Base-by-base conservation (phyloP, 2,113 vertebrate genomes). In the Pontoporia blainvillei region DNA sequence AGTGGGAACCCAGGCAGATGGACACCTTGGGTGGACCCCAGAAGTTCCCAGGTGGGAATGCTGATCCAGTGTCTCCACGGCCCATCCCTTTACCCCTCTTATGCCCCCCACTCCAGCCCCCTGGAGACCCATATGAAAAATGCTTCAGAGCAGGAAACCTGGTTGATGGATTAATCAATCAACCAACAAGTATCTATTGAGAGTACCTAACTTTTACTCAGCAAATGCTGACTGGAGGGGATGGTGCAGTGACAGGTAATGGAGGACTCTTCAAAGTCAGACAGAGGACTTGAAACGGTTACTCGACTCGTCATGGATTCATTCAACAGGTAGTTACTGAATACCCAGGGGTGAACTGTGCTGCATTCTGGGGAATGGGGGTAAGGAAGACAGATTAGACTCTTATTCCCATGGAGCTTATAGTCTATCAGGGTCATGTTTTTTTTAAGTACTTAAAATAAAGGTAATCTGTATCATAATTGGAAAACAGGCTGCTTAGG, bases 161-260 rank as follows among this genome's bases (percentile, higher is more conserved):
- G 64, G 62, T 49, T 97, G 96, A 98, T 97, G 96, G 96, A 71
- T 96, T 92, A 93, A 98, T 97, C 97, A 81, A 98, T 97, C 96
- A 97, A 95, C 94, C 95, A 97, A 94, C 94, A 96, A 94, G 75
- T 97, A 95, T 97, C 94, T 97, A 95, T 92, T 97, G 95, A 98
- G 75, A 97, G 96, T 73, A 96, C 94, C 97, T 97, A 95, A 96
- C 87, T 98, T 96, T 95, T 96, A 86, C 94, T 94, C 61, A 96
- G 79, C 78, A 97, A 96, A 92, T 97, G 96, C 96, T 97, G 96
- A 97, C 78, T 27, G 46, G 92, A 90, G 90, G 0, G 8, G 83
- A 95, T 90, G 94, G 81, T 87, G 3, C 64, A 73, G n/a, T 79
- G 75, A 89, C 57, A 84, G 95, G 39, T 86, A 90, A 97, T 87